Conservation (phyloP, 2,113 vertebrate species). For the Malaclemys terrapin region DNA sequence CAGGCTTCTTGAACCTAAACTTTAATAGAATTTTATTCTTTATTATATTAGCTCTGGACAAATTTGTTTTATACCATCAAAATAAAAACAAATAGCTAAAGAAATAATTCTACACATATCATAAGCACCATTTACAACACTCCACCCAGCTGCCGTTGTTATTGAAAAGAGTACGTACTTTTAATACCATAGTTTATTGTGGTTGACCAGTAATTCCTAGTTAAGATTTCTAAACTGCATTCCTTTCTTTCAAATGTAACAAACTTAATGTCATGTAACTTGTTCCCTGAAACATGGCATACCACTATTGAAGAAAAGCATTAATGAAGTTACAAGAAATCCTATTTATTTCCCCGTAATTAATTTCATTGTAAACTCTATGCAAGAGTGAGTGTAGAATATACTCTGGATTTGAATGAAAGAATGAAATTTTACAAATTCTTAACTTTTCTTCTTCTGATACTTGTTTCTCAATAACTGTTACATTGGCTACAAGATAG, state of each 20-base stretch:
- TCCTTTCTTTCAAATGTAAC: constrained; percentile 58
- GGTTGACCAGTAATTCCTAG: constrained; percentile 39
- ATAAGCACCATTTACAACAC: constrained; percentile 53
- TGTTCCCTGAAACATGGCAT: background rate
- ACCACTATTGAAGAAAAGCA: background rate
- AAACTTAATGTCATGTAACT: background rate
- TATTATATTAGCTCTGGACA: constrained; percentile 38
- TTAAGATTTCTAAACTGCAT: constrained; percentile 33
- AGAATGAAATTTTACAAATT: background rate
- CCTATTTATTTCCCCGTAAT: background rate
- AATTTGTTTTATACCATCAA: constrained; percentile 31
- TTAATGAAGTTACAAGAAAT: background rate
- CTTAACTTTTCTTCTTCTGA: background rate
- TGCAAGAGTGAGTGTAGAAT: background rate
- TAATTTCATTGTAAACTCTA: background rate
- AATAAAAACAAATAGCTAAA: constrained; percentile 50
- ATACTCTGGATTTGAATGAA: background rate
- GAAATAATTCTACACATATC: background rate
- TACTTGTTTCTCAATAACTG: background rate
- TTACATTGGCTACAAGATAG: background rate
- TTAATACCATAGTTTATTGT: background rate
- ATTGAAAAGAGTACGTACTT: constrained; percentile 22
- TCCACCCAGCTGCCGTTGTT: constrained; percentile 45
- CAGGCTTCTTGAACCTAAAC: background rate
- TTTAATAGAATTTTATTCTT: background rate